These are phyloP conservation scores for Miichthys miiuy DNA, from an alignment of 2,797 vertebrate genomes.

Conservation along the genomic window DNA sequence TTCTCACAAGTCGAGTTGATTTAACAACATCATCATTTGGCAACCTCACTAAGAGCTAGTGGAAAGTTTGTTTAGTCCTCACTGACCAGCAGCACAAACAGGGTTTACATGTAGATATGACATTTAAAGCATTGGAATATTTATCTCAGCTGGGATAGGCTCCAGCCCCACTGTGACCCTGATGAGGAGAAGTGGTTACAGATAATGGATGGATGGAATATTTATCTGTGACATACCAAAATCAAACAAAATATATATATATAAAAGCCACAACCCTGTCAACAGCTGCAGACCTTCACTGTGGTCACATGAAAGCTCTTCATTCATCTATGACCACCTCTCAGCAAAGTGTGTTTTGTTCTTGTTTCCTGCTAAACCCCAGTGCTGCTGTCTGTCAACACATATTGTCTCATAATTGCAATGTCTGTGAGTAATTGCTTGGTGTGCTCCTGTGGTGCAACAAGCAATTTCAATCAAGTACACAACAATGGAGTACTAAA, in stretches of 20 bases:
- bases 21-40: no score
- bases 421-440: slow-evolving; percentile 55
- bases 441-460: slow-evolving; percentile 39
- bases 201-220: not conserved
- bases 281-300: slow-evolving; percentile 3
- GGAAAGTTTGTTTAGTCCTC: no score
- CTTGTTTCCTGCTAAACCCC: slow-evolving; percentile 23
- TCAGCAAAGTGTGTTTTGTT: slow-evolving; percentile 10
- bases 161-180: no score
- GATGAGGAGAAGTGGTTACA: no score
- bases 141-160: no score
- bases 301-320: slow-evolving; percentile 8
- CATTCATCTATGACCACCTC: slow-evolving; percentile 7
- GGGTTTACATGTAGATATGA: no score
- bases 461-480: slow-evolving; percentile 65
- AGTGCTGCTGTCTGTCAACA: slow-evolving; percentile 8
- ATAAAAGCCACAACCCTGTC: not conserved
- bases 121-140: no score
- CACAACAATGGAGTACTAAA: slow-evolving; percentile 43
- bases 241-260: no score
- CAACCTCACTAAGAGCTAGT: no score
- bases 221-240: not conserved
- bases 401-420: slow-evolving; percentile 49
- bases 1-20: no score
- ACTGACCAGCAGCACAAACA: no score